Evolutionary conservation across 2,888 invertebrate species (phyloP).

Genomic region (Eumacrocentrus americanus): DNA sequence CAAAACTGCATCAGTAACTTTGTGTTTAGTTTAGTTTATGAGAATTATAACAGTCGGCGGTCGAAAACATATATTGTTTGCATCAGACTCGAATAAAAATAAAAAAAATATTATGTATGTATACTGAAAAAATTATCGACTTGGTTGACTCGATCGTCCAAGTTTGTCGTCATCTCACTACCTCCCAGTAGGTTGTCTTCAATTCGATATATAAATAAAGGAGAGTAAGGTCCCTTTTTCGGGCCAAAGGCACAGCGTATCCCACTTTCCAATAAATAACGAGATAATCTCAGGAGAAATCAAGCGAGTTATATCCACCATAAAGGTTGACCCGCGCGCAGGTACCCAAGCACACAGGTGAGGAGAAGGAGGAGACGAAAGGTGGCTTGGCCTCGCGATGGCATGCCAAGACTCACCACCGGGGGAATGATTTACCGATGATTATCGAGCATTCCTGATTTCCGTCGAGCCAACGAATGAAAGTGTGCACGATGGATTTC

Average conservation of each 20-base stretch:
- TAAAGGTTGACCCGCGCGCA: constrained; percentile 51
- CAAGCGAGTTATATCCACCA: constrained; percentile 57
- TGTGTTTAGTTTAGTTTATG: constrained; percentile 45
- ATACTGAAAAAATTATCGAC: background rate
- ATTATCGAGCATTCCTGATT: constrained; percentile 52
- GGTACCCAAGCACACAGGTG: constrained; percentile 35
- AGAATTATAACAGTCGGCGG: constrained; percentile 44
- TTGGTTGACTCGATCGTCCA: background rate
- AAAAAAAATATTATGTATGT: constrained; percentile 1
- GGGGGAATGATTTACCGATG: constrained; percentile 53
- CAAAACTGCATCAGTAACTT: constrained; percentile 48
- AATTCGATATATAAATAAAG: constrained; percentile 22
- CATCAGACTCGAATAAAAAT: constrained; percentile 15
- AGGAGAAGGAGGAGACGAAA: constrained; percentile 19
- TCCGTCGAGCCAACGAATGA: constrained; percentile 32
- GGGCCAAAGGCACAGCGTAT: constrained; percentile 44
- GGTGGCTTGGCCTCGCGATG: constrained; percentile 13
- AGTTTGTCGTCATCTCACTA: background rate
- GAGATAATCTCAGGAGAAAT: constrained; percentile 59
- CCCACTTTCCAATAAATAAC: constrained; percentile 58
- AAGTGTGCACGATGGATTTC: constrained; percentile 32
- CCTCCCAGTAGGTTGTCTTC: constrained; percentile 2
- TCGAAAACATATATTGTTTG: constrained; percentile 12
- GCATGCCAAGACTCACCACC: constrained; percentile 16
- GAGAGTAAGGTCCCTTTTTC: constrained; percentile 36